Base-by-base conservation (phyloP, 2,888 invertebrate genomes). In the Eucera pruinosa region DNA sequence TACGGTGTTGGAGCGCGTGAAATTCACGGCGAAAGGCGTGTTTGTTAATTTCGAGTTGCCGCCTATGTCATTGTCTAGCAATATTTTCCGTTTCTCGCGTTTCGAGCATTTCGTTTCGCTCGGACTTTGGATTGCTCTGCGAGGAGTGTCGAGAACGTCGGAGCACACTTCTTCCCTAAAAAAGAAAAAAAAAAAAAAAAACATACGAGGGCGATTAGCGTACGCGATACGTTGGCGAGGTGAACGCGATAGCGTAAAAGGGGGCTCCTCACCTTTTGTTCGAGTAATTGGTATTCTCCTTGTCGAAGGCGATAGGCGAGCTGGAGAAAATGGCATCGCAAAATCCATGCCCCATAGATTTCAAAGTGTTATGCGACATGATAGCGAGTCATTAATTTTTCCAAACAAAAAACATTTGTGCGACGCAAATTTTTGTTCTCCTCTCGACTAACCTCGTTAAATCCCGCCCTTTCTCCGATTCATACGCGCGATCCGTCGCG, bases 241-340 rank as follows among this genome's bases (percentile, higher is more conserved):
- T 20, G n/a, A 45, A 33, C 23, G 15, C 2, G 15, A 15, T 36
- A 47, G 39, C n/a, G 39, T 1, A 43, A 61, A 45, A 23, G 9
- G 23, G 30, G 30, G 89, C 89, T n/a, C n/a, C n/a, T 91, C 80
- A 90, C 91, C 67, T 66, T 75, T 80, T 81, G 33, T 82, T 82
- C 30, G 41, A 15, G 48, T 23, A 61, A 61, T 58, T 36, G 36
- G 48, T 47, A 55, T 83, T 73, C 62, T 91, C 91, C 71, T 90
- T 90, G 68, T 89, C 83, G 60, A 85, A 88, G 50, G 73, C 84
- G 70, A 88, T 79, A 39, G 91, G 89, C 25, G 89, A 88, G 60
- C 84, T 91, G 43, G 92, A 89, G 58, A 92, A 92, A 77, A 92
- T 91, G 72, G 92, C 91, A 83, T 89, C 88, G 67, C 88, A 89